Conservation (phyloP, 1,140 invertebrate species). For the Aphelinus certus region DNA sequence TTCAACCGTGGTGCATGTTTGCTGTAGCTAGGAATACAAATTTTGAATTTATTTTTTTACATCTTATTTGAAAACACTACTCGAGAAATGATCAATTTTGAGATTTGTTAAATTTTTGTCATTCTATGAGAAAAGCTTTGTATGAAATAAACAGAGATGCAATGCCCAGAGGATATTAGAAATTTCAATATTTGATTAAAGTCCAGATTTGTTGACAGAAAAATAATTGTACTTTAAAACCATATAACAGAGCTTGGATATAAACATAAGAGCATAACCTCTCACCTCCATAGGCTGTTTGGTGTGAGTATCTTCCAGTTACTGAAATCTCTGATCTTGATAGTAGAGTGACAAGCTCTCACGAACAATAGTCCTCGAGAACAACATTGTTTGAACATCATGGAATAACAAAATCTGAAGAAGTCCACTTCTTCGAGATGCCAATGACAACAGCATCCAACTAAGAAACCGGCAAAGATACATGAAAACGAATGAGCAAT, state of each 20-base stretch:
- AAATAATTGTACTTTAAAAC: background rate
- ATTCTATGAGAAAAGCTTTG: background rate
- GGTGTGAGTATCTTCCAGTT: background rate
- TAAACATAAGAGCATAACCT: conserved; percentile 2
- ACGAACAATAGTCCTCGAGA: background rate
- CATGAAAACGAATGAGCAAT: too few relatives aligned
- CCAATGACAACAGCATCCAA: too few relatives aligned
- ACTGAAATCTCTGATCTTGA: background rate
- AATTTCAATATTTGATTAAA: background rate
- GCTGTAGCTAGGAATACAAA: background rate
- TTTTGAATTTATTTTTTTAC: too few relatives aligned
- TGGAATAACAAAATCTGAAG: too few relatives aligned
- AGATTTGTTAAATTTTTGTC: too few relatives aligned
- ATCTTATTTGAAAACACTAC: too few relatives aligned
- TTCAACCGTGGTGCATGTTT: background rate
- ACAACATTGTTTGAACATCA: background rate
- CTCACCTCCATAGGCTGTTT: background rate
- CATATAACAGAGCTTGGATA: too few relatives aligned
- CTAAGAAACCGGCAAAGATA: too few relatives aligned
- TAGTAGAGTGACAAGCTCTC: background rate
- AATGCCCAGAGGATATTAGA: background rate
- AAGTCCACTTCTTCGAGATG: too few relatives aligned
- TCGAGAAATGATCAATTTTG: too few relatives aligned
- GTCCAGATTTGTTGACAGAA: background rate
- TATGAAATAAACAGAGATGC: background rate